phyloP scores from a whole-genome alignment of 1,140 invertebrate genomes.

The Aleiodes sp. region DNA sequence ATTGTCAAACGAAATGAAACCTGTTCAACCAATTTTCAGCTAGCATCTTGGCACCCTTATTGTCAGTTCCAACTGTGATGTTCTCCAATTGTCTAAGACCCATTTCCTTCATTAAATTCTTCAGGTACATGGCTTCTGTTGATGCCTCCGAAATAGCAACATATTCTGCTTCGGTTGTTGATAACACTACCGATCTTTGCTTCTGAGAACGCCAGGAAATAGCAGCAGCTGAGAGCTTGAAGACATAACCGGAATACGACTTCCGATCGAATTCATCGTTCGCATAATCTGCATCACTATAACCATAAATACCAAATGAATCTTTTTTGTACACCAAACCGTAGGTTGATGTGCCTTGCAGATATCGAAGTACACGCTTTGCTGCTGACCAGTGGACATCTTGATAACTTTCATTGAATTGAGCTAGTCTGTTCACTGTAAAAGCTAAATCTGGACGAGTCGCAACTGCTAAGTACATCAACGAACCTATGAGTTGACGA shows the following conservation, averaged over 20 bases:
- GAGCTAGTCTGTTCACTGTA: slow-evolving; percentile 38
- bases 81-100: not conserved
- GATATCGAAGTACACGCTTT: slow-evolving; percentile 40
- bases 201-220: slow-evolving; percentile 50
- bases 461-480: slow-evolving; percentile 49
- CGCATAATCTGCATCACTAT: slow-evolving; percentile 48
- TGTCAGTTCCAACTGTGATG: slow-evolving; percentile 37
- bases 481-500: slow-evolving; percentile 8
- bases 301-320: slow-evolving; percentile 17
- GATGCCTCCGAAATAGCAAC: slow-evolving; percentile 43
- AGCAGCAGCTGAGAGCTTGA: slow-evolving; percentile 37
- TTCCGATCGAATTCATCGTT: slow-evolving; percentile 36
- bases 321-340: not conserved
- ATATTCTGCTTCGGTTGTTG: slow-evolving; percentile 57
- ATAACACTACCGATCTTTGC: slow-evolving; percentile 54
- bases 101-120: slow-evolving; percentile 27
- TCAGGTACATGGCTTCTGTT: slow-evolving; percentile 47
- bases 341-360: slow-evolving; percentile 36
- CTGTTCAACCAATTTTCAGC: slow-evolving; percentile 33
- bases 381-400: slow-evolving; percentile 32
- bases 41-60: slow-evolving; percentile 43
- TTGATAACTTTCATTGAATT: slow-evolving; percentile 36
- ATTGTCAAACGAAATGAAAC: not conserved
- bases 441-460: slow-evolving; percentile 54
- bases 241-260: slow-evolving; percentile 45